Conservation (phyloP, 2,113 vertebrate species). For the Lophura nycthemera region DNA sequence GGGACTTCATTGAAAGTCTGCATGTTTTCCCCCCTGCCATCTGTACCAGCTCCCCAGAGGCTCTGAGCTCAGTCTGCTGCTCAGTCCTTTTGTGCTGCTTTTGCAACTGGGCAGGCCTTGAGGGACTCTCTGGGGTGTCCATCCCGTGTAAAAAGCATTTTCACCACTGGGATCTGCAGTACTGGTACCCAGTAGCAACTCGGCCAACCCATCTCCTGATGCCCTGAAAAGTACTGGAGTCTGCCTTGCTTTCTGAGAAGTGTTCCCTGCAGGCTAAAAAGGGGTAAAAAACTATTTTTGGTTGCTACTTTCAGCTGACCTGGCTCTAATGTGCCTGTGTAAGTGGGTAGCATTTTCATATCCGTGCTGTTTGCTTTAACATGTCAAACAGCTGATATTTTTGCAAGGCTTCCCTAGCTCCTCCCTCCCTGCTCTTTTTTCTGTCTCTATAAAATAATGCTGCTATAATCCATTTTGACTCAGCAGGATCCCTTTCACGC, state of each 20-base stretch:
- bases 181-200: not conserved
- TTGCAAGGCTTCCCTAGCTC: conserved; percentile 9
- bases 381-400: conserved; percentile 16
- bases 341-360: not conserved
- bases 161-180: not conserved
- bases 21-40: not conserved
- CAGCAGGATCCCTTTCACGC: conserved; percentile 51
- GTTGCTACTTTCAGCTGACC: not conserved
- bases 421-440: not conserved
- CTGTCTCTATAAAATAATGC: conserved; percentile 54
- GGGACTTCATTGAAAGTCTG: not conserved
- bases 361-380: not conserved
- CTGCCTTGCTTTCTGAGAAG: not conserved
- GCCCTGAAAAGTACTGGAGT: not conserved
- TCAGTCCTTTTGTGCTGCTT: rapidly evolving
- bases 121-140: not conserved
- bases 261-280: not conserved
- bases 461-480: conserved; percentile 54
- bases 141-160: not conserved
- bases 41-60: not conserved
- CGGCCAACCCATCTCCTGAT: not conserved
- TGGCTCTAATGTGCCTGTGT: not conserved
- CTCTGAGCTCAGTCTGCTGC: not conserved
- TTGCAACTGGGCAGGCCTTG: not conserved
- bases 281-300: not conserved